A percentile compares a stretch with the other conserved stretches of the same genome.
Evolutionary conservation across 1,140 invertebrate genomes (phyloP).

Genomic region (Drosophila subpulchrella): DNA sequence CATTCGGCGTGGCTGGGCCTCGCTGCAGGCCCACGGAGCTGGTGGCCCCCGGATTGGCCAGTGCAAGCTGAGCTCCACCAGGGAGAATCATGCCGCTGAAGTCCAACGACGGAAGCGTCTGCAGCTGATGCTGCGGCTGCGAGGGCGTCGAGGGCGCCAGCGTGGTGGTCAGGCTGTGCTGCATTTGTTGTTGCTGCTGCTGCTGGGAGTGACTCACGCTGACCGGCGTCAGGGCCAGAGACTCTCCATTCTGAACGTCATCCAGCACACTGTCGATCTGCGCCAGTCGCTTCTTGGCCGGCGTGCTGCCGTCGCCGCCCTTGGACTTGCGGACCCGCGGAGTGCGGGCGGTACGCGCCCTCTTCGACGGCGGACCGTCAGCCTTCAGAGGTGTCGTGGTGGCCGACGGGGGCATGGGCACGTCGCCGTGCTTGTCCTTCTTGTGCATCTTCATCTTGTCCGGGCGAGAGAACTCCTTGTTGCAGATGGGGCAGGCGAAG

Average conservation of each 20-base stretch:
- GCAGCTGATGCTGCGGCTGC: conserved; percentile 59
- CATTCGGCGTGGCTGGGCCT: conserved; percentile 47
- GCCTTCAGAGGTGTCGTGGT: conserved; percentile 57
- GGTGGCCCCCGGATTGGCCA: conserved; percentile 75
- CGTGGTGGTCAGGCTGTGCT: conserved; percentile 39
- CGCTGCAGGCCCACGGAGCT: conserved; percentile 68
- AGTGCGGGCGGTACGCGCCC: conserved; percentile 58
- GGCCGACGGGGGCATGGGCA: conserved; percentile 57
- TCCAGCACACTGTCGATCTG: conserved; percentile 80
- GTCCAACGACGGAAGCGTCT: conserved; percentile 74
- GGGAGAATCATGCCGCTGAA: conserved; percentile 82
- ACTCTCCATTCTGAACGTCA: conserved; percentile 73
- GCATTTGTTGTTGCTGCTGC: conserved; percentile 43
- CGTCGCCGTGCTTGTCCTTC: conserved; percentile 91
- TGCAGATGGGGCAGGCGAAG: conserved; percentile 95
- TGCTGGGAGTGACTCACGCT: conserved; percentile 42
- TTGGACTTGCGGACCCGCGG: conserved; percentile 71
- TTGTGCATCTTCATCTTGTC: conserved; percentile 98
- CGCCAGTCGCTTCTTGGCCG: conserved; percentile 70
- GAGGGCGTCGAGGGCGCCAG: conserved; percentile 26
- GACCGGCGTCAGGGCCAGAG: conserved; percentile 6
- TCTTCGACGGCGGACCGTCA: conserved; percentile 56
- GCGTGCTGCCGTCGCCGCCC: conserved; percentile 48
- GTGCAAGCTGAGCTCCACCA: conserved; percentile 72
- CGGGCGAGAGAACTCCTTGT: conserved; percentile 95